phyloP scores from a whole-genome alignment of 2,797 vertebrate species.

The Selene dorsalis region DNA sequence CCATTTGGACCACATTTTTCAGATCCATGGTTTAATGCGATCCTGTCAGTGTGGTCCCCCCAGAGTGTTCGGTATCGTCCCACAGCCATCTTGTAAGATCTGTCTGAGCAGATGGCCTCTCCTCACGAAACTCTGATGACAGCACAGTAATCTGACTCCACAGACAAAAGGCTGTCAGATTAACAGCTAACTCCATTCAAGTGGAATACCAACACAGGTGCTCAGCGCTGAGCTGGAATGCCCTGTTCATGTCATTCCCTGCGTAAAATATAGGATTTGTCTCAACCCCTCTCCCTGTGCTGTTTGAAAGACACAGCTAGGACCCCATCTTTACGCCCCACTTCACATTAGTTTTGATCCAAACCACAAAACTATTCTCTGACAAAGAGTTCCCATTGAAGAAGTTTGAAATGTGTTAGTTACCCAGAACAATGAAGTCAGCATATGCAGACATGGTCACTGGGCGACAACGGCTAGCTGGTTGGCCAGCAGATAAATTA shows the following conservation, averaged over 20 bases:
- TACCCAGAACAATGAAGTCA: constrained; percentile 36
- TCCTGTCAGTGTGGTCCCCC: constrained; percentile 18
- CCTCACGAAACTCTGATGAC: constrained; percentile 71
- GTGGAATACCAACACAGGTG: constrained; percentile 71
- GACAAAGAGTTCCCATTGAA: background rate
- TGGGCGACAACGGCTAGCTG: constrained; percentile 41
- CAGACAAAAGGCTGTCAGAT: constrained; percentile 69
- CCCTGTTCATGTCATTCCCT: constrained; percentile 15
- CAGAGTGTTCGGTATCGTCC: constrained; percentile 47
- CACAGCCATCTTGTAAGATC: constrained; percentile 65
- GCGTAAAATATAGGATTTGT: constrained; percentile 21
- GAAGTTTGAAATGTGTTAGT: background rate
- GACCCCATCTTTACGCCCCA: background rate
- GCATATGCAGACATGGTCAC: constrained; percentile 45
- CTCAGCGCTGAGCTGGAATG: constrained; percentile 44
- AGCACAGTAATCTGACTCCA: constrained; percentile 74
- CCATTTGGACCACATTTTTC: constrained; percentile 3
- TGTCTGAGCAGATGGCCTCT: constrained; percentile 76
- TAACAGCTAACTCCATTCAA: constrained; percentile 70
- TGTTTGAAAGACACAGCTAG: background rate
- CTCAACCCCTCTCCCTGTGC: background rate
- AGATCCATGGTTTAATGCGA: constrained; percentile 26
- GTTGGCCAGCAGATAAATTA: constrained; percentile 70
- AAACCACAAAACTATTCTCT: background rate
- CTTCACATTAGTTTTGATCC: background rate